Conservation (phyloP, 2,888 invertebrate genomes). For the Chalcis sispes region DNA sequence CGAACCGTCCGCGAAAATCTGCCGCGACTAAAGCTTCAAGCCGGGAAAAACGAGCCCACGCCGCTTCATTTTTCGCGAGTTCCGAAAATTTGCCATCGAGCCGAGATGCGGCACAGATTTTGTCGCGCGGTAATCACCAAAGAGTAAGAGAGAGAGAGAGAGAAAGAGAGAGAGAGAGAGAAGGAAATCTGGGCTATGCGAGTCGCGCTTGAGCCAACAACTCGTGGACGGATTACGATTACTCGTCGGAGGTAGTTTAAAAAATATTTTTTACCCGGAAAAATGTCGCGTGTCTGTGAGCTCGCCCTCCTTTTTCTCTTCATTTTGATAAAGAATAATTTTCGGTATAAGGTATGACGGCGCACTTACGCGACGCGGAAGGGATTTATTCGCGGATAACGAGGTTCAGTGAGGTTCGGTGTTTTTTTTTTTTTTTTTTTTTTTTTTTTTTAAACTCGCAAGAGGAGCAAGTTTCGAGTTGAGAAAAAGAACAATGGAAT, state of each 20-base stretch:
- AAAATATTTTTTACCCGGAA: constrained; percentile 14
- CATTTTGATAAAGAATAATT: not conserved
- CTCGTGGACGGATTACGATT: not conserved
- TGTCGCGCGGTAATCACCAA: no score
- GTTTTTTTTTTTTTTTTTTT: no score
- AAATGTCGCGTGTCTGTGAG: constrained; percentile 6
- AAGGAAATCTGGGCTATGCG: no score
- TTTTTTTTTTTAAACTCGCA: constrained; percentile 1
- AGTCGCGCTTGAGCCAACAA: no score
- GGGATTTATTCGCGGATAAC: constrained; percentile 44
- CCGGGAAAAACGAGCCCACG: not conserved
- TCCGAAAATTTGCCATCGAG: not conserved
- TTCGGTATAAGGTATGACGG: not conserved
- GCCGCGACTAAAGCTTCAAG: constrained; percentile 30
- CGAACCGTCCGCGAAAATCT: constrained; percentile 14
- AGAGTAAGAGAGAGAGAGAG: no score
- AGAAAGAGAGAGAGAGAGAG: no score
- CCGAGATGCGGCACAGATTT: no score
- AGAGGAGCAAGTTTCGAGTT: constrained; percentile 18
- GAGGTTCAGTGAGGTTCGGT: no score
- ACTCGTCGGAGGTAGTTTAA: constrained; percentile 1
- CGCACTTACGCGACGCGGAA: not conserved
- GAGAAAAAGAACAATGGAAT: constrained; percentile 66
- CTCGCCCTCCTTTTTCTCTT: not conserved
- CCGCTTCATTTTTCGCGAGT: not conserved